These are phyloP conservation scores for Syngnathus typhle DNA, from an alignment of 2,113 vertebrate species.

Conservation along the genomic window DNA sequence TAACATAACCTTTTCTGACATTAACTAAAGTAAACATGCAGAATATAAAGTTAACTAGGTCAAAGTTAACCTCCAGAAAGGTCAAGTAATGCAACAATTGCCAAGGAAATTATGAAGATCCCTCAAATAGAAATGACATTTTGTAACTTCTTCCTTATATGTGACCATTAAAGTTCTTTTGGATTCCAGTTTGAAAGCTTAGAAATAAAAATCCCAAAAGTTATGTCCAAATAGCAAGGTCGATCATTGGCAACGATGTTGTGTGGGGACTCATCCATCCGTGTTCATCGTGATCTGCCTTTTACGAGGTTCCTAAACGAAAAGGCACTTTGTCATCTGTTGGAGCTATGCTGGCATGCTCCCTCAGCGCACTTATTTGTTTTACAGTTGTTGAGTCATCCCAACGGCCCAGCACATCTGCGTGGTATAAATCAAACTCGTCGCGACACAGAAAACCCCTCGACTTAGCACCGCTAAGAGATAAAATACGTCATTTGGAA, in stretches of 20 bases:
- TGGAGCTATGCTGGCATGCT: conserved; percentile 20
- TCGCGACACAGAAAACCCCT: neutral
- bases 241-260: neutral
- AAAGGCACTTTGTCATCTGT: conserved; percentile 20
- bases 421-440: conserved; percentile 48
- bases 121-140: no score
- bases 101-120: no score
- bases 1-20: no score
- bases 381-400: conserved; percentile 6
- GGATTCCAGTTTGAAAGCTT: neutral
- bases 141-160: no score
- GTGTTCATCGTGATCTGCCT: neutral
- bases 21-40: no score
- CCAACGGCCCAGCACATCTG: conserved; percentile 56
- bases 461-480: conserved; percentile 12
- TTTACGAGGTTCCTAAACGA: neutral
- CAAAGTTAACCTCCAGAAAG: no score
- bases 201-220: neutral
- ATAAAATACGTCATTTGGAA: neutral
- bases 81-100: no score
- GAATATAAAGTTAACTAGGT: no score
- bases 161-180: neutral
- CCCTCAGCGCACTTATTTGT: neutral
- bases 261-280: neutral
- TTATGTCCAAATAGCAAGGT: neutral